These are phyloP conservation scores for Calyptommatus sinebrachiatus DNA, from an alignment of 2,113 vertebrate species.

Conservation along the genomic window DNA sequence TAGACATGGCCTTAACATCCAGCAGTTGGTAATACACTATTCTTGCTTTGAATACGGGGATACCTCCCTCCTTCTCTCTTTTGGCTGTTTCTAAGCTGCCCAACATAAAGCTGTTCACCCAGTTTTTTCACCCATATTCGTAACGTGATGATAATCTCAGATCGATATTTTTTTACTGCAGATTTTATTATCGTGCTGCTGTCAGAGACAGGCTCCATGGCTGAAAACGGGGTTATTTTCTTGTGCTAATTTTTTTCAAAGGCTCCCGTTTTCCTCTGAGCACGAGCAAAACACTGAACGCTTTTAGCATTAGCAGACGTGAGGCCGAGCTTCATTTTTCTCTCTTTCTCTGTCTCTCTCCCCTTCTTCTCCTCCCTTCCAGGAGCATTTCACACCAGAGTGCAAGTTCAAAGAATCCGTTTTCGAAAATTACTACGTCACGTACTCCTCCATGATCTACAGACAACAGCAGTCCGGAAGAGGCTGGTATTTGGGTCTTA, in stretches of 20 bases:
- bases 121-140: background rate
- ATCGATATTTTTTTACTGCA: slow-evolving; percentile 35
- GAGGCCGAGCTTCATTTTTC: slow-evolving; percentile 25
- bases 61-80: too few relatives aligned
- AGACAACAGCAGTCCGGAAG: slow-evolving; percentile 97
- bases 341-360: background rate
- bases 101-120: background rate
- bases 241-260: slow-evolving; percentile 30
- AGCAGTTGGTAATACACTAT: background rate
- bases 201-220: background rate
- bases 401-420: slow-evolving; percentile 99
- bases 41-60: slow-evolving; percentile 14
- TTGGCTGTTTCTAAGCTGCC: fast-evolving
- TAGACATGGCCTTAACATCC: background rate
- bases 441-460: slow-evolving; percentile 98
- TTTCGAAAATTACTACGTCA: slow-evolving; percentile 99
- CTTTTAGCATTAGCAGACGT: slow-evolving; percentile 29
- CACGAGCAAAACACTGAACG: slow-evolving; percentile 7
- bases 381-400: slow-evolving; percentile 98
- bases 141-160: background rate
- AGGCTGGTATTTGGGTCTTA: slow-evolving; percentile 98
- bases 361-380: slow-evolving; percentile 37
- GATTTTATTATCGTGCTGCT: slow-evolving; percentile 14
- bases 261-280: background rate
- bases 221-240: slow-evolving; percentile 48